Evolutionary conservation across 2,797 vertebrate genomes (phyloP), one percentile per base, ranked within the genome.

Genomic region (Oophaga sylvatica): DNA sequence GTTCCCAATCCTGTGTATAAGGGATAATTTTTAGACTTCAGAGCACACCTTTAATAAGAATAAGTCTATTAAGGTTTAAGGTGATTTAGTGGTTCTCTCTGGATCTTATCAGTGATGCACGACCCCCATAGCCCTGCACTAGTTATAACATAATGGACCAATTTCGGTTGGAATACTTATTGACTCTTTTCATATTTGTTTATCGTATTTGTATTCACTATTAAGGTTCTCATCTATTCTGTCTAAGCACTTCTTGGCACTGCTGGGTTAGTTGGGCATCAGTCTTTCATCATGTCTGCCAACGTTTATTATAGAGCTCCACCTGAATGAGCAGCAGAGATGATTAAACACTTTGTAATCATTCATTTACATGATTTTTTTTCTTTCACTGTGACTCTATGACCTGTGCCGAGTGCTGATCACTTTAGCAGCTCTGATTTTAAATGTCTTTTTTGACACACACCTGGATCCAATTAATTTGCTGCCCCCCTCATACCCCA

Each of bases 391-490:
- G 26, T 53, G 56, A 88, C 41, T 76, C 45, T 53, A 56, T 45
- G 60, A 63, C 62, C 87, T 68, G 22, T 17, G 20, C 70, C 45
- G 48, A 86, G 62, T 2, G 84, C 82, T 63, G 56, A 67, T 88
- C 65, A 16, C 78, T 76, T 77, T 81, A 82, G 20, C 70, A 70
- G 62, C 75, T 53, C 65, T 79, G 57, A 63, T 89, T 83, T 87
- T 16, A 53, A 29, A 81, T 77, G 78, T 81, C 78, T 88, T 79
- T 77, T 86, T 71, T 85, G 80, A 80, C 80, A 83, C 84, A 87
- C 88, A 87, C 81, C 88, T 89, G 88, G 88, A 63, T 83, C 80
- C 84, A 86, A 83, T 87, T 89, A 89, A 83, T 89, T 83, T 83
- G 56, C 81, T 22, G 53, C 45, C 80, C 19, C 56, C 65, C 45